Base-by-base conservation (phyloP, 2,888 invertebrate species). In the Cybosia mesomella region DNA sequence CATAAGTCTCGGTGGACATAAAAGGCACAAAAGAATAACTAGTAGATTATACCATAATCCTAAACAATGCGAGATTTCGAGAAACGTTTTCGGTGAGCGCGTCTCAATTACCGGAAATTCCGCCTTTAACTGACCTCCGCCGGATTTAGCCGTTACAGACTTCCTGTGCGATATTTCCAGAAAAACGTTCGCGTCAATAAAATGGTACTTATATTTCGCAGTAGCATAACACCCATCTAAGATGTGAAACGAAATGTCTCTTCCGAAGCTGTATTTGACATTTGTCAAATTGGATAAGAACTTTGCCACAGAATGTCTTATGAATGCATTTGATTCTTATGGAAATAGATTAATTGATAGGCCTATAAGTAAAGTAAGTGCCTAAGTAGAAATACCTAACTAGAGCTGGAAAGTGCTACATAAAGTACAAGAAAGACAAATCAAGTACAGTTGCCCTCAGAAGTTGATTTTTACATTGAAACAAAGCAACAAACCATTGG, bases 31-130 rank as follows among this genome's bases (percentile, higher is more conserved):
- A 74, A 75, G 67, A 73, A 75, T 67, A 64, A 62, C 72, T 55
- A 39, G 58, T 58, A 60, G 68, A 76, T 78, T 75, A 78, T 71
- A 71, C 63, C 67, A 67, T 70, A 76, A 82, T 73, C 80, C 79
- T 71, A 82, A 85, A 83, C 82, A 84, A 85, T 80, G 74, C 76
- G 73, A 80, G 76, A 78, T 81, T 81, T 76, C 64, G 65, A 59
- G 72, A 78, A 83, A 80, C 80, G 78, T 80, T 85, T 84, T 84
- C 76, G 77, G 82, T 77, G 82, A 83, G 79, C 76, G 81, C 79
- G 80, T 83, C 82, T 84, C 86, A 85, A 85, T 86, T 85, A 86
- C 87, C 79, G 82, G 83, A 83, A 82, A 83, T 79, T 82, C 78
- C 75, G 82, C 76, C 74, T 83, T 83, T 82, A 84, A 81, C 79